phyloP scores from a whole-genome alignment of 2,888 invertebrate species.

The Tipula vernalis region DNA sequence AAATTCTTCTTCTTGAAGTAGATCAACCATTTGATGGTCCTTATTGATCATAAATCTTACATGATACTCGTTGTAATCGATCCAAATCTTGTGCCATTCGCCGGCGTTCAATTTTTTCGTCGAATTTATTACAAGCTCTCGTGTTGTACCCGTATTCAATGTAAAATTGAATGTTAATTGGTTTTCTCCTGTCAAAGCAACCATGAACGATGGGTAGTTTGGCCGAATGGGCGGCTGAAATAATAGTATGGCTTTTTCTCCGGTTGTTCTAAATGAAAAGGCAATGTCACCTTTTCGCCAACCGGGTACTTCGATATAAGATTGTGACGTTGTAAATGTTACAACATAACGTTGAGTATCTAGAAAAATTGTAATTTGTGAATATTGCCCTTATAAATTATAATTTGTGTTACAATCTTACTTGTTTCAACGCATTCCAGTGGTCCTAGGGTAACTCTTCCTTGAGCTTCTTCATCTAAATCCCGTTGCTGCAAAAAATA shows the following conservation, averaged over 20 bases:
- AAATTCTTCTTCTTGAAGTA: constrained; percentile 74
- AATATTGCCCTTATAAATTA: neutral
- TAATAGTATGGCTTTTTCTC: constrained; percentile 74
- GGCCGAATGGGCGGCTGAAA: constrained; percentile 84
- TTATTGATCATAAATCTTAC: constrained; percentile 87
- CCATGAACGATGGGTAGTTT: constrained; percentile 85
- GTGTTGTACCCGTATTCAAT: constrained; percentile 67
- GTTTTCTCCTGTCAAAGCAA: constrained; percentile 76
- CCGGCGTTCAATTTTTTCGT: constrained; percentile 75
- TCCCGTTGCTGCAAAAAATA: constrained; percentile 78
- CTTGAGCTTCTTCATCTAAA: constrained; percentile 69
- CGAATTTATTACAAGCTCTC: constrained; percentile 72
- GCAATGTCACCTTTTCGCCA: constrained; percentile 89
- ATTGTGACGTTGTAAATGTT: constrained; percentile 85
- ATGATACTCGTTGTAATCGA: constrained; percentile 88
- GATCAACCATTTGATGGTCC: constrained; percentile 76
- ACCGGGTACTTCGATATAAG: constrained; percentile 84
- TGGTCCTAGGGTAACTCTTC: constrained; percentile 78
- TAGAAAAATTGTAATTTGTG: constrained; percentile 25
- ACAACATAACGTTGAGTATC: constrained; percentile 88
- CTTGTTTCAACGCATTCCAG: constrained; percentile 91
- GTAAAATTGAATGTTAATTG: constrained; percentile 83
- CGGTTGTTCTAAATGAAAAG: constrained; percentile 85
- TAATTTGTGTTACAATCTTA: constrained; percentile 32
- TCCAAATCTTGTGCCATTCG: constrained; percentile 94